Evolutionary conservation across 2,797 vertebrate species (phyloP).

Genomic region (Alfaro cultratus): DNA sequence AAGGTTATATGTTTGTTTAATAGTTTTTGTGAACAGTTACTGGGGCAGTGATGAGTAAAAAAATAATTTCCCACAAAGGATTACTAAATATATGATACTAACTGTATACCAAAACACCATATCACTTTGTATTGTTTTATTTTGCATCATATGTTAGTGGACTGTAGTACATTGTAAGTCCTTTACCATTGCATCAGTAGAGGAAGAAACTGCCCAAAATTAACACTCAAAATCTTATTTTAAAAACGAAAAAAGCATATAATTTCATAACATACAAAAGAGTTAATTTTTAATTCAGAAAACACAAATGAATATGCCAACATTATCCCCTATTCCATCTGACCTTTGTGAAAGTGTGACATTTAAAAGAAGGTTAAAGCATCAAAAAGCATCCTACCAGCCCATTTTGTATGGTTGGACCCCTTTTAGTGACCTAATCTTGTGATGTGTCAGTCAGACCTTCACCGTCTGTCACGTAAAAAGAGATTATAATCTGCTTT

Average conservation of each 20-base stretch:
- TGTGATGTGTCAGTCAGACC: conserved; percentile 68
- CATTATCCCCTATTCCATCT: not conserved
- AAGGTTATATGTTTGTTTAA: not conserved
- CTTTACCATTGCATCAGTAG: not conserved
- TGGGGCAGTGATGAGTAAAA: not conserved
- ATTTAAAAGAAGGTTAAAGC: conserved; percentile 33
- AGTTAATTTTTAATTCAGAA: not conserved
- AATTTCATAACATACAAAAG: not conserved
- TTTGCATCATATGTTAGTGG: not conserved
- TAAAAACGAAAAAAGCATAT: not conserved
- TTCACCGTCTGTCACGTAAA: conserved; percentile 63
- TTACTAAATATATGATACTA: not conserved
- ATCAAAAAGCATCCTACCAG: conserved; percentile 31
- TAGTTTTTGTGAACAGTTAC: not conserved
- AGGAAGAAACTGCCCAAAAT: not conserved
- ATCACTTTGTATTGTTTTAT: not conserved
- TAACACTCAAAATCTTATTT: not conserved
- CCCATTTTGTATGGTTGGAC: conserved; percentile 39
- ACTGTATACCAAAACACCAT: not conserved
- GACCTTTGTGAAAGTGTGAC: conserved; percentile 37
- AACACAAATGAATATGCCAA: not conserved
- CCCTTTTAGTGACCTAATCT: conserved; percentile 55
- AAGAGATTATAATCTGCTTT: conserved; percentile 71
- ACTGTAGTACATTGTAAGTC: not conserved
- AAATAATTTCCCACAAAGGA: not conserved